phyloP scores from a whole-genome alignment of 2,113 vertebrate genomes.

The Hippocampus guttulatus region DNA sequence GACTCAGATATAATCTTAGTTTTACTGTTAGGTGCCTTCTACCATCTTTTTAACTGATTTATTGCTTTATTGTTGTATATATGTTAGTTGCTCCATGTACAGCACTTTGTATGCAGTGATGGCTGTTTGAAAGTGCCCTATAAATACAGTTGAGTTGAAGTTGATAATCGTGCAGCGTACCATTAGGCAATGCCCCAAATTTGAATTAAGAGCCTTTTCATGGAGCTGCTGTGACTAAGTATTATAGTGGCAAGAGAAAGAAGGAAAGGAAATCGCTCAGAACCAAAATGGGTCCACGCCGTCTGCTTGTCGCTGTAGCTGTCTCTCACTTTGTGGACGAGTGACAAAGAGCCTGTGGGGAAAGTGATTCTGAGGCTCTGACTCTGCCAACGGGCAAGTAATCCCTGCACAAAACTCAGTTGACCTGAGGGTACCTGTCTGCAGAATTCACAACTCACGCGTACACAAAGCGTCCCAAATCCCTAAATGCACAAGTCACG shows the following conservation, averaged over 20 bases:
- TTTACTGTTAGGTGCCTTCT: too few relatives aligned
- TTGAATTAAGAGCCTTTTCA: constrained; percentile 22
- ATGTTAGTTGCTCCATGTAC: too few relatives aligned
- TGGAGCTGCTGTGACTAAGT: constrained; percentile 22
- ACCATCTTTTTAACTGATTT: too few relatives aligned
- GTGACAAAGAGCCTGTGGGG: constrained; percentile 56
- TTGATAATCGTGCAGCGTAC: background rate
- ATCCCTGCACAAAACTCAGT: constrained; percentile 58
- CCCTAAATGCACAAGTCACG: constrained; percentile 23
- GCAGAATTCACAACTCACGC: constrained; percentile 33
- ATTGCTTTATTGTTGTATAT: too few relatives aligned
- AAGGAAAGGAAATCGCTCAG: constrained; percentile 44
- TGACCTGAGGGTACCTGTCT: constrained; percentile 57
- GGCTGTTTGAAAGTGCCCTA: too few relatives aligned
- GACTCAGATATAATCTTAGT: too few relatives aligned
- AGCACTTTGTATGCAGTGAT: too few relatives aligned
- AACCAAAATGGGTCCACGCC: constrained; percentile 35
- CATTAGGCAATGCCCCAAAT: constrained; percentile 5
- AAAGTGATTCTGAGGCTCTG: constrained; percentile 52
- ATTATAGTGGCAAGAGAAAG: constrained; percentile 29
- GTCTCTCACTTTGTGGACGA: constrained; percentile 46
- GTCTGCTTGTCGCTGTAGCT: constrained; percentile 44
- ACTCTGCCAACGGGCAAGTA: constrained; percentile 66
- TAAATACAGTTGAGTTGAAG: too few relatives aligned
- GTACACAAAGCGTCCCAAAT: constrained; percentile 27